Conservation (phyloP, 2,797 vertebrate species). For the Ciconia nigra region DNA sequence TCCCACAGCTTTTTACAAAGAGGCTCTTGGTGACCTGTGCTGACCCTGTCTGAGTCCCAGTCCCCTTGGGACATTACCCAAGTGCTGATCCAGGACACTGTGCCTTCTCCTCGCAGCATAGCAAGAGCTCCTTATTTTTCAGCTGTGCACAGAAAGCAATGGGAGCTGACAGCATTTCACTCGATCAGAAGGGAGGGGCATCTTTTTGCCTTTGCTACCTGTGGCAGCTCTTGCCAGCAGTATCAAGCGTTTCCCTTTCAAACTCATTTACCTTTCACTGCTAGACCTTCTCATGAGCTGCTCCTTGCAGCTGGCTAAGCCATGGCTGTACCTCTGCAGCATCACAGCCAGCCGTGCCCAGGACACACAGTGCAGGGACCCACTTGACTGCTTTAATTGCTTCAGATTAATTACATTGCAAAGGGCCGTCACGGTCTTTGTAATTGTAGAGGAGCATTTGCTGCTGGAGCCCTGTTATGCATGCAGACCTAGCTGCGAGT, state of each 20-base stretch:
- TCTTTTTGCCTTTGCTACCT: background rate
- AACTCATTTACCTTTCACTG: background rate
- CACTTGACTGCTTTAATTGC: background rate
- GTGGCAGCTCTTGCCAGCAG: background rate
- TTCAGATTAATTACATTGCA: background rate
- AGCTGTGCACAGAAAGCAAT: rapidly evolving
- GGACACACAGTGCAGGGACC: background rate
- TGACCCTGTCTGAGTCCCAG: background rate
- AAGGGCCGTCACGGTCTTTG: rapidly evolving
- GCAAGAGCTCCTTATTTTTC: background rate
- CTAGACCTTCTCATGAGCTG: background rate
- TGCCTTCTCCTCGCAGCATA: background rate
- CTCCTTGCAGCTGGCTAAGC: background rate
- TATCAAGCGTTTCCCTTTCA: background rate
- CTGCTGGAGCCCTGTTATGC: background rate
- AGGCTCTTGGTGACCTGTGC: background rate
- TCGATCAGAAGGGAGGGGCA: background rate
- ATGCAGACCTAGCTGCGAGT: background rate
- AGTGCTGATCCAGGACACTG: background rate
- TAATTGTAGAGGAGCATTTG: background rate
- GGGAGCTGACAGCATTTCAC: background rate
- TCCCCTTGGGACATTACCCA: background rate
- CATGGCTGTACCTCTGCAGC: background rate
- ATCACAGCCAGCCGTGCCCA: rapidly evolving
- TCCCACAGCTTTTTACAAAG: background rate